Base-by-base conservation (phyloP, 2,888 invertebrate species). In the Mimachlamys varia region DNA sequence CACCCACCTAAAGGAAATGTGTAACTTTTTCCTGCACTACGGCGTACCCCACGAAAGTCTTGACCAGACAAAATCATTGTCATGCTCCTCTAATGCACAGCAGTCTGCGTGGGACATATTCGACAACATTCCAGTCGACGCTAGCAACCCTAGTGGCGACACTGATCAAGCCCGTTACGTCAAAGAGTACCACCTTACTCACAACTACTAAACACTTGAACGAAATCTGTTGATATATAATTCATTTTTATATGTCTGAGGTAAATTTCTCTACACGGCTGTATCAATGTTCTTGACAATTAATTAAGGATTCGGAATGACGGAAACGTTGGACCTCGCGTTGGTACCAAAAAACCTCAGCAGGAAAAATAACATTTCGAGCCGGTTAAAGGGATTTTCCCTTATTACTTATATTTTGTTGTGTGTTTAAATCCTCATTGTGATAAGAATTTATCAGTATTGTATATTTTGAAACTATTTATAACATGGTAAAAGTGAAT, bases 101-200 rank as follows among this genome's bases (percentile, higher is more conserved):
- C 0, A 76, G 27, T 76, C 76, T 10, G 33, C 7, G 0, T 76
- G 76, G 76, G 27, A 76, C 4, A 27, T 33, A 33, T 76, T 76
- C 33, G 76, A 76, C 33, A 27, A 76, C 33, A 76, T 76, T 76
- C 76, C 76, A 76, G 76, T 12, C 33, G 76, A 76, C 76, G 76
- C 76, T 33, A 76, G 76, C 33, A 27, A 76, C 15, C 76, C 76
- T 12, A 76, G 17, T 33, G 76, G 76, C 22, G 76, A 76, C 33
- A 76, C 76, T 1, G 76, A 76, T 33, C 76, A 76, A 76, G 76
- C 76, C 33, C 27, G 33, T 33, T 76, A 76, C 76, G 76, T 76
- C 27, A 76, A 76, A 33, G 0, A 27, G 33, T 76, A 33, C 27
- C 76, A 76, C 5, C 76, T 76, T 27, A 76, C 76, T 33, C 76